Evolutionary conservation across 2,888 invertebrate genomes (phyloP).

Genomic region (Ochropacha duplaris): DNA sequence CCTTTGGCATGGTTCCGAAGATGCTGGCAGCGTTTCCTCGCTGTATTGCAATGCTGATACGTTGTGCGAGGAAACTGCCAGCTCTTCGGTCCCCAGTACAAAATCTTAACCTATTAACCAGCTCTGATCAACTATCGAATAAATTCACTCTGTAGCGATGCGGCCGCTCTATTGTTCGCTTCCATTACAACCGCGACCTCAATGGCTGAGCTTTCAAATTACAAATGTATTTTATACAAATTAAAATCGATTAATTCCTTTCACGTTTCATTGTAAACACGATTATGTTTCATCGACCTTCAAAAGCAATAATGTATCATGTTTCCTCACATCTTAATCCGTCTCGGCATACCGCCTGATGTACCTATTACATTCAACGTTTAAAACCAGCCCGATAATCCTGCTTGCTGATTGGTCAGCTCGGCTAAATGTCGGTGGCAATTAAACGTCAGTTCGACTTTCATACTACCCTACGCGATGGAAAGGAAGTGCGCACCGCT

Average conservation of each 20-base stretch:
- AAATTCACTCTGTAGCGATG: slow-evolving; percentile 17
- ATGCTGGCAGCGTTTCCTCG: too few species aligned
- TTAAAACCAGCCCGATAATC: slow-evolving; percentile 52
- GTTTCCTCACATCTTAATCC: slow-evolving; percentile 52
- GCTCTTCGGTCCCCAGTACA: too few species aligned
- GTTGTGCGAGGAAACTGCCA: too few species aligned
- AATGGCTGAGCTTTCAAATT: slow-evolving; percentile 15
- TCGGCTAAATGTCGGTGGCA: slow-evolving; percentile 48
- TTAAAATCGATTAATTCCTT: slow-evolving; percentile 41
- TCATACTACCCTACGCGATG: slow-evolving; percentile 32
- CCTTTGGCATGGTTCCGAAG: too few species aligned
- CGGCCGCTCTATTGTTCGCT: slow-evolving; percentile 7
- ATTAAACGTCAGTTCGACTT: slow-evolving; percentile 18
- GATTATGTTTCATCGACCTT: slow-evolving; percentile 43
- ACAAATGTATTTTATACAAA: slow-evolving; percentile 29
- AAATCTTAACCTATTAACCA: too few species aligned
- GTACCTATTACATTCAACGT: slow-evolving; percentile 26
- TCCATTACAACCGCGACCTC: slow-evolving; percentile 7
- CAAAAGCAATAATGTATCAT: slow-evolving; percentile 39
- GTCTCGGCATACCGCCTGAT: slow-evolving; percentile 43
- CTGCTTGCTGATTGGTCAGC: slow-evolving; percentile 41
- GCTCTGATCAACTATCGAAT: slow-evolving; percentile 8
- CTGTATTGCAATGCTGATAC: too few species aligned
- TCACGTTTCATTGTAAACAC: slow-evolving; percentile 49
- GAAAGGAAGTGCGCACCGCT: slow-evolving; percentile 56